Evolutionary conservation across 1,140 invertebrate genomes (phyloP), one percentile per base, ranked within the genome.

Genomic region (Drosophila ananassae): DNA sequence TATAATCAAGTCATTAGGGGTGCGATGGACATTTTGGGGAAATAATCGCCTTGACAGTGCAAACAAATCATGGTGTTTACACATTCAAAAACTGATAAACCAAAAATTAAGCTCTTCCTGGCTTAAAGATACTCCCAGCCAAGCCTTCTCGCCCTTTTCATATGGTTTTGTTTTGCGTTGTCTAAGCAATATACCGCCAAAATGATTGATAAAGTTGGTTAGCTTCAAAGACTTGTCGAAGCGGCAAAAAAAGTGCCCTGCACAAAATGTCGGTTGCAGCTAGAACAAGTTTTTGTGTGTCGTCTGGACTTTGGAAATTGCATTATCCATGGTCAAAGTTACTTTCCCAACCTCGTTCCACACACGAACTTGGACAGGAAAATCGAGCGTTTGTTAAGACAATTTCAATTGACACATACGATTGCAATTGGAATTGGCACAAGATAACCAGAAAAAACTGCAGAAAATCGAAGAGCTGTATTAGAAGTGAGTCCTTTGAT

Each of bases 181-280:
- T 82, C 89, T 79, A 85, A 90, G 80, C 89, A 90, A 91, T 90
- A 90, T 89, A 90, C 75, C 89, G 68, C 74, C 89, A 85, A 91
- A 91, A 91, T 91, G 89, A 91, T 91, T 90, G 89, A 91, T 90
- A 89, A 91, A 91, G 72, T 90, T 84, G 53, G 17, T 48, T 41
- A 34, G 25, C 54, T 66, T 66, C 53, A 58, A 54, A 56, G 66
- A 76, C 71, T 52, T 76, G 44, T 54, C 51, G 77, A 61, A 76
- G 57, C 63, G 46, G 48, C 34, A 58, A 69, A 67, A 69, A 67
- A 77, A 58, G 52, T 48, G 50, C 44, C 67, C 53, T 50, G 44
- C 59, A 55, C 39, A 54, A 63, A 64, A 57, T 73, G 59, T 69
- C 55, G 25, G 44, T 32, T 69, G 63, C 79, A 73, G 51, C 44